Evolutionary conservation across 2,888 invertebrate species (phyloP), one percentile per base, ranked within the genome.

Genomic region (Tinea pellionella): DNA sequence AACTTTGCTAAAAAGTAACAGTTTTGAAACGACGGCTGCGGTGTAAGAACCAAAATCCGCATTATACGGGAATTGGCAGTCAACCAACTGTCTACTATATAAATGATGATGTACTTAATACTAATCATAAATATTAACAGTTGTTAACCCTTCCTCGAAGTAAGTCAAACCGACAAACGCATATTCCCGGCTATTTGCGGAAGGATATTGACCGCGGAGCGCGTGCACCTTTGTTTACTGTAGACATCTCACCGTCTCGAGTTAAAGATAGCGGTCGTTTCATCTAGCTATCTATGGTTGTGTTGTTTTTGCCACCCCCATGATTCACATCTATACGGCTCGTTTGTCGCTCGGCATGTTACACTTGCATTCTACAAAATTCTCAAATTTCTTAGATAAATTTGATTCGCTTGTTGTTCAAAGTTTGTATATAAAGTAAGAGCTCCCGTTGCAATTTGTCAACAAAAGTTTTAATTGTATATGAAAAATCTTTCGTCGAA

Each of bases 181-280:
- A 63, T 63, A 47, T 60, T 63, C 64, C 63, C 66, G 68, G 77
- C 78, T 79, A 81, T 80, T 81, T 81, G 80, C 73, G 79, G 81
- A 75, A 69, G 75, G 76, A 80, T 83, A 78, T 81, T 81, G 81
- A 82, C 83, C 80, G 80, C 76, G 66, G 68, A 67, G 61, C 69
- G 65, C 63, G 68, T 64, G 66, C 70, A 73, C 74, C 74, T 74
- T 74, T 84, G 83, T 85, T 85, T 84, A 84, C 81, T 67, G 73
- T 70, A 74, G 19, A 32, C 61, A 64, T 62, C 64, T 61, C 60
- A 66, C 70, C 70, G 69, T 66, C 69, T 67, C 68, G 67, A 67
- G 70, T 77, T 80, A 79, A 78, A 80, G 71, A 79, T 81, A 80
- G 80, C 68, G 62, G 59, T 55, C 32, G 57, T 57, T 57, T 57